Percentiles rank a stretch among this genome's conserved stretches.
Evolutionary conservation across 92 coral and sea anemone genomes (phyloP).

Genomic region (Meandrina meandrites): DNA sequence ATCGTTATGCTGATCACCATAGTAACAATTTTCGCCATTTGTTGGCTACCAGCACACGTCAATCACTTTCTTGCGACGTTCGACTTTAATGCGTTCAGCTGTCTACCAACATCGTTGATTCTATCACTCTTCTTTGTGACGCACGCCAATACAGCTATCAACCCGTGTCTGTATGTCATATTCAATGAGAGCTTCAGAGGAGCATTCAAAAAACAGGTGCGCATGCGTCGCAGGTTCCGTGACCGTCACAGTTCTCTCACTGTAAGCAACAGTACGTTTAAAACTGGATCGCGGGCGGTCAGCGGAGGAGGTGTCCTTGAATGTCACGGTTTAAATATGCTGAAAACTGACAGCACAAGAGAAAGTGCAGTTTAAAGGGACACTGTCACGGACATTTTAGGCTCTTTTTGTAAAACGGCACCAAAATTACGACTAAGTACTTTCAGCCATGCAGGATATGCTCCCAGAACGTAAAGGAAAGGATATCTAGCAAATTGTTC

Average conservation of each 20-base stretch:
- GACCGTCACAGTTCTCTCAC: neutral
- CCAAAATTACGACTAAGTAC: too few species aligned
- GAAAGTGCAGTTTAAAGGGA: conserved; percentile 1
- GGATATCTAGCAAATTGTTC: too few species aligned
- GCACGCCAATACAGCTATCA: conserved; percentile 71
- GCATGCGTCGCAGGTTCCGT: neutral
- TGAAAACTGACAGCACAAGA: neutral
- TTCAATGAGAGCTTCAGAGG: conserved; percentile 74
- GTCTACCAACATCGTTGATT: conserved; percentile 43
- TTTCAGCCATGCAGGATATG: too few species aligned
- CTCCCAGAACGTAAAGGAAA: too few species aligned
- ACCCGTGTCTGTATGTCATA: conserved; percentile 76
- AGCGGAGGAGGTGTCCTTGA: neutral
- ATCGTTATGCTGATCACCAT: conserved; percentile 71
- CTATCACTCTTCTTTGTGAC: conserved; percentile 46
- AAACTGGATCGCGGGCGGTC: neutral
- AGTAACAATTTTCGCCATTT: conserved; percentile 70
- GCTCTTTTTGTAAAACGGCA: too few species aligned
- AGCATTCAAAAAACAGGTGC: conserved; percentile 55
- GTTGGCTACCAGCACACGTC: conserved; percentile 80
- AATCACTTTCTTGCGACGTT: conserved; percentile 44
- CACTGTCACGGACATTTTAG: neutral
- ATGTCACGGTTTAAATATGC: neutral
- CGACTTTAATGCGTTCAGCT: conserved; percentile 9
- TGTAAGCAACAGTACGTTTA: neutral